Base-by-base conservation (phyloP, 1,140 invertebrate genomes). In the Mizuhopecten yessoensis region DNA sequence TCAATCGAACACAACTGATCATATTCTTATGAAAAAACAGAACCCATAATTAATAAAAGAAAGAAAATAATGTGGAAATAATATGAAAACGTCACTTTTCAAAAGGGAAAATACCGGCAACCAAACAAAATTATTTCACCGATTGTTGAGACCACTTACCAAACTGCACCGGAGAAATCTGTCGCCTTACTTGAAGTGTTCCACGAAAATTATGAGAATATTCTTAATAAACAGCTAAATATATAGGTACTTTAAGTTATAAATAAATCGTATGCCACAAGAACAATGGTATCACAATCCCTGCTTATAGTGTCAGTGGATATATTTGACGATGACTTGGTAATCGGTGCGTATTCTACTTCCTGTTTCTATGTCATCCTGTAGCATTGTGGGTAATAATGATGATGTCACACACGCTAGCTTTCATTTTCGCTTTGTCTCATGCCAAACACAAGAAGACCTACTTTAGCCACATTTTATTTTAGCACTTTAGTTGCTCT, bases 331-430 rank as follows among this genome's bases (percentile, higher is more conserved):
- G 89, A 87, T 90, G 89, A 90, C 87, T 90, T n/a, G n/a, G n/a
- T n/a, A 87, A 34, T 86, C 86, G 87, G 86, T 87, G 49, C 87
- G 87, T 90, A 86, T 90, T 87, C 87, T 90, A 90, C 89, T 90
- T 90, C 89, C 89, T 90, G 89, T 90, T 87, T 90, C 89, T 90
- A 90, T 87, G 89, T 87, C 89, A 90, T 87, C 49, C 86, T 34
- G 7, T 17, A 13, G 34, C 86, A 90, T 49, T 57, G 42, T 87
- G 86, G 89, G 89, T 86, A 90, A 89, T 87, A 42, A 87, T 87
- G 86, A 75, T 75, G 57, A 75, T 75, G 57, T 75, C 57, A 75
- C 57, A 75, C n/a, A 1, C 23, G 29, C 57, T 45, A 29, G 57
- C 57, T 75, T 75, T 75, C 57, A 75, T 75, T 75, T 75, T 75